phyloP scores from a whole-genome alignment of 2,797 vertebrate species.

The Agapornis canus region DNA sequence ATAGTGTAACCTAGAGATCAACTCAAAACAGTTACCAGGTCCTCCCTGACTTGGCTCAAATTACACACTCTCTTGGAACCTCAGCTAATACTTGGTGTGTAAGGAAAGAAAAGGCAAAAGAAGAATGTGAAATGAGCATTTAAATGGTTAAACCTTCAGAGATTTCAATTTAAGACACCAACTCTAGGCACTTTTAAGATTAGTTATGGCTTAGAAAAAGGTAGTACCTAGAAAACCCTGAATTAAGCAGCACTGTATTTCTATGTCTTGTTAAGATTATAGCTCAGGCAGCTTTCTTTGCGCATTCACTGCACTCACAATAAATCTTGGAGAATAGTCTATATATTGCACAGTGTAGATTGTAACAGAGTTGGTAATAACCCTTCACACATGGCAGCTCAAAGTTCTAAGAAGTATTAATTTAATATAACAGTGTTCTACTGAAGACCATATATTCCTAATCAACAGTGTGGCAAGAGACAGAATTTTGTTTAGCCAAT shows the following conservation, averaged over 20 bases:
- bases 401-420: not conserved
- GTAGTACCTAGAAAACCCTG: not conserved
- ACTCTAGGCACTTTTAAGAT: not conserved
- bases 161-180: not conserved
- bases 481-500: not conserved
- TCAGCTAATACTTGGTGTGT: not conserved
- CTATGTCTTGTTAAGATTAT: not conserved
- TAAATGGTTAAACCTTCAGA: not conserved
- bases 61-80: not conserved
- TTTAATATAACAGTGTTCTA: not conserved
- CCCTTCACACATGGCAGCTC: not conserved
- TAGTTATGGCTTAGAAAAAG: not conserved
- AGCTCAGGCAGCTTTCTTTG: not conserved
- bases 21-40: not conserved
- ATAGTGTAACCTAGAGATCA: not conserved
- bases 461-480: not conserved
- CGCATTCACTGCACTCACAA: not conserved
- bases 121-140: fast-evolving
- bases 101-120: not conserved
- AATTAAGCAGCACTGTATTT: not conserved
- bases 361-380: not conserved
- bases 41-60: not conserved
- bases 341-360: not conserved
- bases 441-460: not conserved
- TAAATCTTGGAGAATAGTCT: not conserved